Evolutionary conservation across 2,113 vertebrate species (phyloP).

Genomic region (Chunga burmeisteri): DNA sequence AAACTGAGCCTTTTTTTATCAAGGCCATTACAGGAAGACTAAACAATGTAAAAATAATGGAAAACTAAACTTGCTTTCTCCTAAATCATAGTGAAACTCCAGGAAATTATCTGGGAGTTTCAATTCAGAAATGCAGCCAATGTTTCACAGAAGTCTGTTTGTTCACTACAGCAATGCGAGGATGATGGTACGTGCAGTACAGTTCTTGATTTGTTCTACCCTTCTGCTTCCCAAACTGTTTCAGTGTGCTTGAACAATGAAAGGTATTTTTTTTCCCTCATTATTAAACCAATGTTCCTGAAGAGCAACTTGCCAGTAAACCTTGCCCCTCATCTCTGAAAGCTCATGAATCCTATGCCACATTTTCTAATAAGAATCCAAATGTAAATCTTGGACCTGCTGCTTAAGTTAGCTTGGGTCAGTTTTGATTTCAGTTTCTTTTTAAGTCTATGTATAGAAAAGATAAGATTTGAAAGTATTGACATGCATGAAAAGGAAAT

Average conservation of each 20-base stretch:
- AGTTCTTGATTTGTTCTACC: not conserved
- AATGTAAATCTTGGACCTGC: not conserved
- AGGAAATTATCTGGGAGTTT: not conserved
- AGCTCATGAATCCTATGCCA: not conserved
- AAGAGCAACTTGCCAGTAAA: not conserved
- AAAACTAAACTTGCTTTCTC: not conserved
- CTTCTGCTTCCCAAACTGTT: not conserved
- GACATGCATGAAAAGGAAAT: rapidly evolving
- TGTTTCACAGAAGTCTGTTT: not conserved
- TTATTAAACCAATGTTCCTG: not conserved
- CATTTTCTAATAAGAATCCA: not conserved
- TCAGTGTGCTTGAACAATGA: not conserved
- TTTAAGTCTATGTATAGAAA: not conserved
- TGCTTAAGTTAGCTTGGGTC: not conserved
- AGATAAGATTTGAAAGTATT: not conserved
- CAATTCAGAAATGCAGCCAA: not conserved
- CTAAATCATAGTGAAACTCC: not conserved
- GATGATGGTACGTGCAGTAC: not conserved
- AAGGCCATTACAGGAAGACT: not conserved
- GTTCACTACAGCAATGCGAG: not conserved
- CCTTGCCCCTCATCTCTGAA: not conserved
- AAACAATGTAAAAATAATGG: not conserved
- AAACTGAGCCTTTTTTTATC: not conserved
- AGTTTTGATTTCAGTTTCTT: not conserved
- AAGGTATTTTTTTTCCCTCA: not conserved